A percentile compares a stretch with the other conserved stretches of the same genome.
These are phyloP conservation scores for Asteroscopus sphinx DNA, from an alignment of 2,888 invertebrate genomes.

Conservation along the genomic window DNA sequence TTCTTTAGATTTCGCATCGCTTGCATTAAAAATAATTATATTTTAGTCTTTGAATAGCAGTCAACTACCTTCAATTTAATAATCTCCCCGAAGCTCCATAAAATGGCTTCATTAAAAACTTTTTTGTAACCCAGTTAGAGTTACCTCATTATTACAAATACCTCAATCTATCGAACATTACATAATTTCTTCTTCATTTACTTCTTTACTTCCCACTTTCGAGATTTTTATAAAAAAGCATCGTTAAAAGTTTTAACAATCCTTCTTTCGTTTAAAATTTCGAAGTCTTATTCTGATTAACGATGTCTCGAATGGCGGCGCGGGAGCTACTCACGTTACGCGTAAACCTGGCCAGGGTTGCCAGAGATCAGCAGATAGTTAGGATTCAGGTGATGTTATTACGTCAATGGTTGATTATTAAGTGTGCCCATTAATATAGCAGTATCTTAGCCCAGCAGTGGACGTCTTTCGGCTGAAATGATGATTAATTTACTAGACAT, in stretches of 20 bases:
- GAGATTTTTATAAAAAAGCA: slow-evolving; percentile 42
- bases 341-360: slow-evolving; percentile 28
- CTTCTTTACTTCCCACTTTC: slow-evolving; percentile 28
- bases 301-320: slow-evolving; percentile 47
- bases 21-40: too few relatives aligned
- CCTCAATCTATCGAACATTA: slow-evolving; percentile 47
- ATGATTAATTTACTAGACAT: too few relatives aligned
- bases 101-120: not conserved
- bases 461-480: too few relatives aligned
- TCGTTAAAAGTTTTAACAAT: slow-evolving; percentile 60
- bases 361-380: slow-evolving; percentile 4
- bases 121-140: slow-evolving; percentile 5
- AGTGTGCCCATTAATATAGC: too few relatives aligned
- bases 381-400: not conserved
- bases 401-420: too few relatives aligned
- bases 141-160: slow-evolving; percentile 45
- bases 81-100: too few relatives aligned
- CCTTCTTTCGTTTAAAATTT: slow-evolving; percentile 45
- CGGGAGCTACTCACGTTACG: slow-evolving; percentile 39
- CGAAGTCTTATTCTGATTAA: slow-evolving; percentile 55
- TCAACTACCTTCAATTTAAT: too few relatives aligned
- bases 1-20: too few relatives aligned
- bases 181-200: slow-evolving; percentile 33
- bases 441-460: too few relatives aligned
- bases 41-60: too few relatives aligned